A percentile compares a stretch with the other conserved stretches of the same genome.
phyloP scores from a whole-genome alignment of 2,797 vertebrate species.

The Hippopotamyrus pictus region DNA sequence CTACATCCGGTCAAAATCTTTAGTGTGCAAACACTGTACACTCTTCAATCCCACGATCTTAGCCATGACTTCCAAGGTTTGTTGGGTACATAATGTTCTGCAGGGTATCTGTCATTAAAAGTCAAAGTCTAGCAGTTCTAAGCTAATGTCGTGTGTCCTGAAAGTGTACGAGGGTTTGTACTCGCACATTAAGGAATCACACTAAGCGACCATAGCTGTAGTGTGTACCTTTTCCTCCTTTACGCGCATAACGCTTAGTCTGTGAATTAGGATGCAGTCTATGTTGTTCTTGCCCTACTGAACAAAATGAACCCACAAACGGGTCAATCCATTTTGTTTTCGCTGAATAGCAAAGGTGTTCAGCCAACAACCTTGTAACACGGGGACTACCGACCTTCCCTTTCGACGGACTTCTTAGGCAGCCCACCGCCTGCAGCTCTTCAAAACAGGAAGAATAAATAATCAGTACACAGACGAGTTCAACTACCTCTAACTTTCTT shows the following conservation, averaged over 20 bases:
- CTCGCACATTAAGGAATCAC: not conserved
- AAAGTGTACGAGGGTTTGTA: not conserved
- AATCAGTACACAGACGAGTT: not conserved
- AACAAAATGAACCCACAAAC: not conserved
- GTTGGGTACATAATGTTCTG: not conserved
- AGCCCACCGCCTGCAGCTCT: not conserved
- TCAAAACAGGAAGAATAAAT: not conserved
- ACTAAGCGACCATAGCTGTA: not conserved
- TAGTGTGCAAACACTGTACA: not conserved
- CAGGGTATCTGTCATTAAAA: not conserved
- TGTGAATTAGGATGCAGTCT: not conserved
- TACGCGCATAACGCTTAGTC: not conserved
- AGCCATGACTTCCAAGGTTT: not conserved
- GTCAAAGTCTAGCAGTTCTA: not conserved
- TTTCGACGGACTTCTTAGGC: not conserved
- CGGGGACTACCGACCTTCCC: not conserved
- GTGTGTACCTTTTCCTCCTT: not conserved
- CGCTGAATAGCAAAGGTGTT: not conserved
- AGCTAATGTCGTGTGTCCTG: not conserved
- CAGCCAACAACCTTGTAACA: not conserved
- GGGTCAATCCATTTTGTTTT: not conserved
- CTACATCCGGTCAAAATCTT: not conserved
- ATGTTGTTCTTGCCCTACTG: not conserved
- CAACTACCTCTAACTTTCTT: not conserved
- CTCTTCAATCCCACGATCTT: not conserved